Evolutionary conservation across 2,888 invertebrate genomes (phyloP).

Genomic region (Zelleria hepariella): DNA sequence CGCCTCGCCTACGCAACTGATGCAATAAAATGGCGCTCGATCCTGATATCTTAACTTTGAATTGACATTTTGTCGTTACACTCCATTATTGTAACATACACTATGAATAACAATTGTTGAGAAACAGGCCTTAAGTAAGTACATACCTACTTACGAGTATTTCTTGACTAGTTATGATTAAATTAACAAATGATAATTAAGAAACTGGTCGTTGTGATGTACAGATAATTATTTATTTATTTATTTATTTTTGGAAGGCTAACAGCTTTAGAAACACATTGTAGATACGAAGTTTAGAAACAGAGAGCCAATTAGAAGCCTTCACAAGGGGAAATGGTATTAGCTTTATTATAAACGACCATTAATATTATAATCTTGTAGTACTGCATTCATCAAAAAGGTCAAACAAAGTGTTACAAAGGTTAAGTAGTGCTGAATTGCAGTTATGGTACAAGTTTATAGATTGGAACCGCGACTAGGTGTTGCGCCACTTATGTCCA

Average conservation of each 20-base stretch:
- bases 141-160: too few relatives aligned
- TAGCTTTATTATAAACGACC: neutral
- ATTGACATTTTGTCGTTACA: neutral
- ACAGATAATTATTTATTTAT: neutral
- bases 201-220: neutral
- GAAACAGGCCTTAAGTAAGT: neutral
- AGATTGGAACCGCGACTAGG: neutral
- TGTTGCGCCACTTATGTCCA: conserved; percentile 3
- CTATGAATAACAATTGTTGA: neutral
- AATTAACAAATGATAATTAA: neutral
- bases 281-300: too few relatives aligned
- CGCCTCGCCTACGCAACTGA: conserved; percentile 7
- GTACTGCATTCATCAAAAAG: neutral
- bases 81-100: neutral
- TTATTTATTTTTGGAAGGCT: too few relatives aligned
- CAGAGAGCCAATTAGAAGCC: too few relatives aligned
- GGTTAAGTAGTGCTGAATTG: neutral
- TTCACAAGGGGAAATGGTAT: too few relatives aligned
- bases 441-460: neutral
- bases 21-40: neutral
- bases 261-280: too few relatives aligned
- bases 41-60: neutral
- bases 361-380: neutral
- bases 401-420: neutral
- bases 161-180: neutral